Base-by-base conservation (phyloP, 2,797 vertebrate genomes). In the Pampus argenteus region DNA sequence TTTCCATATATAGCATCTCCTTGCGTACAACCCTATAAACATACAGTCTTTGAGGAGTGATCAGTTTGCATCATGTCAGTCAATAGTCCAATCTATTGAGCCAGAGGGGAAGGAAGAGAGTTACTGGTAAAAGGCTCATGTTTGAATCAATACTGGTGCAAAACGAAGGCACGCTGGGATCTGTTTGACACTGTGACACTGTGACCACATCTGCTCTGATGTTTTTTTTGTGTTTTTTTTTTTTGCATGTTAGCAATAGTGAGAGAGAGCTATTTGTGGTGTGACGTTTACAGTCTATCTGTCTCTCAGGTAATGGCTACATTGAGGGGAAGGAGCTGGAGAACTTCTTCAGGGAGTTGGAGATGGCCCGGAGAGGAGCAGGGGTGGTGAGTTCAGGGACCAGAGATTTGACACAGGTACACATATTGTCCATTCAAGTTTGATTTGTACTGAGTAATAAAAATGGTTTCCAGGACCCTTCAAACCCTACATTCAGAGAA, bases 251-350 rank as follows among this genome's bases (percentile, higher is more conserved):
- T 71, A 78, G 69, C 22, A 34, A 44, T 42, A 49, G 11, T 25
- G 25, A 57, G 23, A 38, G 40, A 52, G 10, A 36, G 1, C 11
- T 18, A 20, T 51, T 18, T 44, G 34, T 48, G 49, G 6, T 52
- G 18, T 42, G 9, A n/a, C 13, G 0, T 52, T 34, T 11, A 34
- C 45, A 36, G 18, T 79, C 14, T 36, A 18, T 76, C 29, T 82
- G 25, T 74, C 40, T 85, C 78, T 2, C 83, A 99, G 98, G 96
- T 77, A 99, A 99, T 89, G 98, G 98, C 63, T 99, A 96, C 89
- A 99, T 99, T 5, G 98, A 99, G 93, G 98, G 97, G 23, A 99
- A 98, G 89, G 98, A 99, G 87, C 93, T 99, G 89, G 98, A 99
- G 90, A 98, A 95, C 92, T 99, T 99, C 91, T 97, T 99, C 91